phyloP scores from a whole-genome alignment of 2,797 vertebrate species.

The Sphaeramia orbicularis region DNA sequence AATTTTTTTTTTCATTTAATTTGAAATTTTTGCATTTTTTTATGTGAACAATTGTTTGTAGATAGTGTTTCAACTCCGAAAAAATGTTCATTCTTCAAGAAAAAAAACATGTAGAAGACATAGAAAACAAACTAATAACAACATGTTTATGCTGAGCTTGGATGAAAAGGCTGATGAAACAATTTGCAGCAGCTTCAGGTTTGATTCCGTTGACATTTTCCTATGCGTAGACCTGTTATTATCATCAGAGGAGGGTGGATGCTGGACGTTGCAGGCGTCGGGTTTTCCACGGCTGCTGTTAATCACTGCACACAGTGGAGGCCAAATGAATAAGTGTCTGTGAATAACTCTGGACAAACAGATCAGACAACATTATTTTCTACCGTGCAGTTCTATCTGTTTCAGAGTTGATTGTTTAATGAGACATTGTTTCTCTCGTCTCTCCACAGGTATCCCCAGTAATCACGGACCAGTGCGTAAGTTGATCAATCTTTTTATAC shows the following conservation, averaged over 20 bases:
- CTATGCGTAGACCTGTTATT: conserved; percentile 59
- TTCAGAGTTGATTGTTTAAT: conserved; percentile 23
- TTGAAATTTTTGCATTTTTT: too few relatives aligned
- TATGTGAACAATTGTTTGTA: too few relatives aligned
- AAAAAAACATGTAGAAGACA: not conserved
- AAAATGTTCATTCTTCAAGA: too few relatives aligned
- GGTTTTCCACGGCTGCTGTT: conserved; percentile 29
- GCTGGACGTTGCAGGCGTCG: conserved; percentile 22
- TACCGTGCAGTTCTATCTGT: too few relatives aligned
- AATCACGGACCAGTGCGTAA: conserved; percentile 96
- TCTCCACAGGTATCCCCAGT: conserved; percentile 91
- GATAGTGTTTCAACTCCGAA: too few relatives aligned
- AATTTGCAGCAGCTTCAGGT: not conserved
- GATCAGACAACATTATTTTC: too few relatives aligned
- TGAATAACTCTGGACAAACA: conserved; percentile 22
- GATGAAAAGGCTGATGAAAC: conserved; percentile 23
- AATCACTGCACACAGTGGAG: conserved; percentile 53
- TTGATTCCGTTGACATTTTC: conserved; percentile 65
- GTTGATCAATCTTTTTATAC: conserved; percentile 74
- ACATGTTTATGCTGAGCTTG: conserved; percentile 8
- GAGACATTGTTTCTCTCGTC: conserved; percentile 51
- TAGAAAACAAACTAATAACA: conserved; percentile 2
- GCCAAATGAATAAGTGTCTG: conserved; percentile 36
- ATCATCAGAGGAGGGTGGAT: conserved; percentile 66
- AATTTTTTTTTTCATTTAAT: too few relatives aligned